Conservation (phyloP, 2,113 vertebrate species). For the Alexandromys fortis region DNA sequence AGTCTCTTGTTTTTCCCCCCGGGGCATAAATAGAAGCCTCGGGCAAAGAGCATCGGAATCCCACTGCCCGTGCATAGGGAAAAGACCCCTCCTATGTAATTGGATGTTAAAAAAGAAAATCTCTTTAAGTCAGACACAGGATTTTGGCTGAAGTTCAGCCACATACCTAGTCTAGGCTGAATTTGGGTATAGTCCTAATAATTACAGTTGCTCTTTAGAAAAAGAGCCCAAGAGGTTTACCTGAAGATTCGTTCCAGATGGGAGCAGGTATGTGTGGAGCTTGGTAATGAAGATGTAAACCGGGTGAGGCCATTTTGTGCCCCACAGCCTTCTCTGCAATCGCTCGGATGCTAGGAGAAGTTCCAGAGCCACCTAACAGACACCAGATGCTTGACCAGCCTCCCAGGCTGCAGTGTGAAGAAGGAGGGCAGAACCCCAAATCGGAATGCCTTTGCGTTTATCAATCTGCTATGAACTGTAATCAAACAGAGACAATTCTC, state of each 20-base stretch:
- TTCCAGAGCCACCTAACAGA: slow-evolving; percentile 77
- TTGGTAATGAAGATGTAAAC: slow-evolving; percentile 84
- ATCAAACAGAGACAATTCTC: slow-evolving; percentile 70
- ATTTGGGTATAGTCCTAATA: slow-evolving; percentile 80
- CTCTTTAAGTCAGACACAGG: slow-evolving; percentile 70
- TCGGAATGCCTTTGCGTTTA: slow-evolving; percentile 70
- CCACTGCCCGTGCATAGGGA: slow-evolving; percentile 1
- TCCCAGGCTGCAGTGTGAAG: slow-evolving; percentile 51
- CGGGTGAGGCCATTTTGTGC: slow-evolving; percentile 79
- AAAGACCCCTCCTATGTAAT: slow-evolving; percentile 61
- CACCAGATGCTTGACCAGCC: slow-evolving; percentile 78
- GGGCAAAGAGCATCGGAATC: slow-evolving; percentile 41
- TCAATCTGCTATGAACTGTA: slow-evolving; percentile 70
- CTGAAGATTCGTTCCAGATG: slow-evolving; percentile 88
- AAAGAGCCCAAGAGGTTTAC: slow-evolving; percentile 83
- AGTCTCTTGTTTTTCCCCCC: background rate
- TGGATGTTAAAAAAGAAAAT: slow-evolving; percentile 55
- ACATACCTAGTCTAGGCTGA: slow-evolving; percentile 80
- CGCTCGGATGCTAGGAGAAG: slow-evolving; percentile 72
- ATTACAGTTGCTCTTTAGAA: slow-evolving; percentile 79
- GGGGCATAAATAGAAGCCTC: background rate
- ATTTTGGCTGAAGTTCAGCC: slow-evolving; percentile 79
- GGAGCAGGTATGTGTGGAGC: slow-evolving; percentile 79
- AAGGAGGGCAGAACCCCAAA: background rate
- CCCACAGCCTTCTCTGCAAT: slow-evolving; percentile 65